Conservation (phyloP, 2,888 invertebrate species). For the Tethea ocularis region DNA sequence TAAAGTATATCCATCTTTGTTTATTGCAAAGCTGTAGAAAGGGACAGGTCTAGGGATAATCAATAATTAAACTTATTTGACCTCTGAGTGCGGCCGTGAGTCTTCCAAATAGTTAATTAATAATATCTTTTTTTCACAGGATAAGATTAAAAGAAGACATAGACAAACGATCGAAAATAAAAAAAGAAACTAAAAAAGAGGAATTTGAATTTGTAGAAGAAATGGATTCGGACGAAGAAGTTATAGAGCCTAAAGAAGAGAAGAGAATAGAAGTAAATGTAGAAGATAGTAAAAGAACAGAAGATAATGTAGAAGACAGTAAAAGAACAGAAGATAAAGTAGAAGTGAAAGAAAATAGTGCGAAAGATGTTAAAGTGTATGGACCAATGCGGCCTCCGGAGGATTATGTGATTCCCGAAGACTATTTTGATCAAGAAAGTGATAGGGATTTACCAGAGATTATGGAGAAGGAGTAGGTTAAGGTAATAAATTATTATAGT, state of each 20-base stretch:
- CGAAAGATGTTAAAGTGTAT: constrained; percentile 52
- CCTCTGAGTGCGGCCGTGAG: too few relatives aligned
- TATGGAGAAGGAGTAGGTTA: constrained; percentile 56
- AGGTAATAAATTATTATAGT: constrained; percentile 7
- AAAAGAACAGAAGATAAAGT: constrained; percentile 15
- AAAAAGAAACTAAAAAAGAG: constrained; percentile 44
- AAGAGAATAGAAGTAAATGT: constrained; percentile 13
- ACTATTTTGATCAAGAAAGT: constrained; percentile 71
- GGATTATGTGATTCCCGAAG: constrained; percentile 73
- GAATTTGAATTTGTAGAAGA: constrained; percentile 81
- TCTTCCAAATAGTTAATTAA: not conserved
- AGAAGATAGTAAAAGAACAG: constrained; percentile 15
- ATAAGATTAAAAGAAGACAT: constrained; percentile 78
- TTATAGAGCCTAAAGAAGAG: constrained; percentile 19
- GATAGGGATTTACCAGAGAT: constrained; percentile 77
- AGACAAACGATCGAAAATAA: constrained; percentile 54
- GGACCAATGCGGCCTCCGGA: constrained; percentile 80
- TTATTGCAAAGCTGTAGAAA: too few relatives aligned
- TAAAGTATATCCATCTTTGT: too few relatives aligned
- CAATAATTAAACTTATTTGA: not conserved
- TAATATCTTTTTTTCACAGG: constrained; percentile 42
- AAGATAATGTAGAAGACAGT: constrained; percentile 14
- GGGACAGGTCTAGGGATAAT: too few relatives aligned
- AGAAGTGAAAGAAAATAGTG: constrained; percentile 11
- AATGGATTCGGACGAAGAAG: constrained; percentile 74